Conservation (phyloP, 2,888 invertebrate species). For the Arctia plantaginis region DNA sequence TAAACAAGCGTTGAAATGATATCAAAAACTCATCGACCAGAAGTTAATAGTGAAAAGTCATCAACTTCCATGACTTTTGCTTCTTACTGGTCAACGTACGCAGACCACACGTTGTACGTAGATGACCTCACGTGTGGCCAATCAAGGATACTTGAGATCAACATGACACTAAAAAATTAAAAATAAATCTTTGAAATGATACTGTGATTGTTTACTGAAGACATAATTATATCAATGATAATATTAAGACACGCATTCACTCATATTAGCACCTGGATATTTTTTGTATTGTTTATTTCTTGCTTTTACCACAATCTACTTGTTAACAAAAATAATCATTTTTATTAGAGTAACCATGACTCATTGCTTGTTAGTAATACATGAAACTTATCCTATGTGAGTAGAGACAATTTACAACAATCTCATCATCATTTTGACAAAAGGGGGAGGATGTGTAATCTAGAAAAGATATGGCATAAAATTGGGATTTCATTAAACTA, state of each 20-base stretch:
- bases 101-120: slow-evolving; percentile 6
- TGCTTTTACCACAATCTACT: too few species aligned
- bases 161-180: slow-evolving; percentile 9
- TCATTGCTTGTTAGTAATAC: too few species aligned
- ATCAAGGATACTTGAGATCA: slow-evolving; percentile 14
- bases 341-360: too few species aligned
- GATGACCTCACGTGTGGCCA: slow-evolving; percentile 18
- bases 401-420: too few species aligned
- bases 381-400: too few species aligned
- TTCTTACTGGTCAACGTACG: slow-evolving; percentile 14
- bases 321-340: too few species aligned
- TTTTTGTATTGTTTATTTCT: not conserved
- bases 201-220: slow-evolving; percentile 10
- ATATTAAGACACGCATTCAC: not conserved
- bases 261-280: not conserved
- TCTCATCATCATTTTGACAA: too few species aligned
- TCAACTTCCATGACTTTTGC: slow-evolving; percentile 10
- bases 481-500: too few species aligned
- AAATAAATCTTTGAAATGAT: slow-evolving; percentile 6
- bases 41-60: not conserved
- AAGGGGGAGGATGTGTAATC: too few species aligned
- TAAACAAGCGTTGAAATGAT: not conserved
- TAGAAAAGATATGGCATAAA: too few species aligned
- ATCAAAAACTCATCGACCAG: not conserved
- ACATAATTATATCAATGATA: slow-evolving; percentile 15